These are phyloP conservation scores for Sphinx pinastri DNA, from an alignment of 2,888 invertebrate genomes.

Conservation along the genomic window DNA sequence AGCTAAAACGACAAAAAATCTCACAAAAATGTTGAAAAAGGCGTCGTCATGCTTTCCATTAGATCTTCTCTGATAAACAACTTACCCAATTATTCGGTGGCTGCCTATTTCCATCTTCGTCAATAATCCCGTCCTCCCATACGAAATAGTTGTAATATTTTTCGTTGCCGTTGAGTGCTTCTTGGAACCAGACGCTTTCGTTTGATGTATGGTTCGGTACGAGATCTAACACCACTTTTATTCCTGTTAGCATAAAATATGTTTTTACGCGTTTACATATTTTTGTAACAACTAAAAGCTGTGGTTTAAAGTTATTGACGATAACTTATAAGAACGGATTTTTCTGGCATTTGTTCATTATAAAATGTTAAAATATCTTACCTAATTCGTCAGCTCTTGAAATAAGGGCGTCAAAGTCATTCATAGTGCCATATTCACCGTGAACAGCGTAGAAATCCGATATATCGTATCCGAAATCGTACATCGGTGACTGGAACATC, in stretches of 20 bases:
- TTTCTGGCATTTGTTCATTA: background rate
- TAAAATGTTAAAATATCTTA: conserved; percentile 41
- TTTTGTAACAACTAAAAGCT: background rate
- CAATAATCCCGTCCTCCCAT: conserved; percentile 85
- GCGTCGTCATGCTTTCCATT: conserved; percentile 11
- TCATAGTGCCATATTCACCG: conserved; percentile 88
- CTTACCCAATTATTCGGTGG: conserved; percentile 91
- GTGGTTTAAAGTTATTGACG: background rate
- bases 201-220: conserved; percentile 91
- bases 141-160: conserved; percentile 89
- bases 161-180: conserved; percentile 85
- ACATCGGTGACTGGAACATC: conserved; percentile 89
- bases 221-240: conserved; percentile 86
- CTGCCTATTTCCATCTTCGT: conserved; percentile 68
- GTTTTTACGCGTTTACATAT: conserved; percentile 23
- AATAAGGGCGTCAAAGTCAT: conserved; percentile 86
- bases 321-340: background rate
- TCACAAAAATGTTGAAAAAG: background rate
- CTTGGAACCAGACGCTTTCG: conserved; percentile 92
- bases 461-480: conserved; percentile 92
- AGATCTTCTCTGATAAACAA: conserved; percentile 1
- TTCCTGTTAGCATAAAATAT: conserved; percentile 51
- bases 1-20: conserved; percentile 50
- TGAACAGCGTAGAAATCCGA: conserved; percentile 88
- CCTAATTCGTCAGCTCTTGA: conserved; percentile 77